Conservation (phyloP, 2,888 invertebrate genomes). For the Andrena haemorrhoa region DNA sequence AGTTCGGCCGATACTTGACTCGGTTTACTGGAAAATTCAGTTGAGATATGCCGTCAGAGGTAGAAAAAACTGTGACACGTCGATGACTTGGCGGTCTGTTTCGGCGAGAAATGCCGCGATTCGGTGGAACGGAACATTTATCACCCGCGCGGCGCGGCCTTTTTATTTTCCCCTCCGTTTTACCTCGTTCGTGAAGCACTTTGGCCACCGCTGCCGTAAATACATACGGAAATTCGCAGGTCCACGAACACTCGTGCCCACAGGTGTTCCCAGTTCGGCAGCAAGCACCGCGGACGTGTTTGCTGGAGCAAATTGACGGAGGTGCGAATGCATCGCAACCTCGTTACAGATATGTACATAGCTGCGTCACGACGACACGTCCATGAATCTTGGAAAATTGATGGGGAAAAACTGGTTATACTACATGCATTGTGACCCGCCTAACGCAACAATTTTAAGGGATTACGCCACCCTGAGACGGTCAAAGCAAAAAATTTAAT, state of each 20-base stretch:
- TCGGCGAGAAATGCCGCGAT: slow-evolving; percentile 7
- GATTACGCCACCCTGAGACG: no score
- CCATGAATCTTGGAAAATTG: slow-evolving; percentile 20
- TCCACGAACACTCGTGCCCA: slow-evolving; percentile 16
- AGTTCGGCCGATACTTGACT: background rate
- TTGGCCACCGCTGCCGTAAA: slow-evolving; percentile 16
- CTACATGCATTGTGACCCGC: background rate
- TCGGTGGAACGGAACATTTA: slow-evolving; percentile 17
- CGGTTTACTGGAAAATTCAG: slow-evolving; percentile 8
- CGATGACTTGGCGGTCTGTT: background rate
- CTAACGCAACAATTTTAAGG: no score
- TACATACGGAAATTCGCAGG: slow-evolving; percentile 33
- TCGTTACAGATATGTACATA: slow-evolving; percentile 15
- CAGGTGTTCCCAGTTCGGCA: slow-evolving; percentile 23
- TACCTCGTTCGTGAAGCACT: slow-evolving; percentile 51
- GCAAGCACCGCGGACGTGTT: slow-evolving; percentile 25
- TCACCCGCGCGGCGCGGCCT: background rate
- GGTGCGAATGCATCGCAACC: slow-evolving; percentile 42
- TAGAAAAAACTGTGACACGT: background rate
- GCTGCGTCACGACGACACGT: background rate
- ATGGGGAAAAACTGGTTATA: background rate
- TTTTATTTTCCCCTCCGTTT: slow-evolving; percentile 35
- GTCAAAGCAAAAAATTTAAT: no score
- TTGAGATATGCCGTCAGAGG: background rate
- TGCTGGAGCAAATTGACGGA: slow-evolving; percentile 44